phyloP scores from a whole-genome alignment of 2,888 invertebrate species.

The Nesidiocoris tenuis region DNA sequence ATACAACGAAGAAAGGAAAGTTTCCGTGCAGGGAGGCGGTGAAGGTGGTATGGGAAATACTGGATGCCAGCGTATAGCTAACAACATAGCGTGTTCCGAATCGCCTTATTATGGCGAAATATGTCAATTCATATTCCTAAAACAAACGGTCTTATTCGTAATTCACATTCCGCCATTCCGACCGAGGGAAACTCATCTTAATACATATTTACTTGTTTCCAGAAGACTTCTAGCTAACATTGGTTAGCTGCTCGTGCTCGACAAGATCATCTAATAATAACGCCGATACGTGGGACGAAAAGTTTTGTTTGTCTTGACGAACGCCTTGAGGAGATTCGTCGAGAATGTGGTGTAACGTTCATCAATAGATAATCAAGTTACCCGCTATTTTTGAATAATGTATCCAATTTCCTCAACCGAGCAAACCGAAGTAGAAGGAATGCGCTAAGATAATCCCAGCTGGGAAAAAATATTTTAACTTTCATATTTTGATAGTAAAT shows the following conservation, averaged over 20 bases:
- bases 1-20: slow-evolving; percentile 7
- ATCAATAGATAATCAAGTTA: no score
- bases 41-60: background rate
- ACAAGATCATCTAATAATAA: background rate
- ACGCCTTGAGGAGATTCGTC: background rate
- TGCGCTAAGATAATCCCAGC: no score
- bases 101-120: slow-evolving; percentile 24
- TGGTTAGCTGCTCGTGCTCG: background rate
- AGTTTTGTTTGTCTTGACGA: background rate
- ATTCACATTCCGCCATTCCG: slow-evolving; percentile 2
- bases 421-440: no score
- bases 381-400: no score
- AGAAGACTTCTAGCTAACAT: background rate
- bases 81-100: slow-evolving; percentile 13
- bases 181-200: slow-evolving; percentile 4
- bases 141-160: slow-evolving; percentile 8
- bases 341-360: background rate
- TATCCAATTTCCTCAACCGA: no score
- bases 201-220: slow-evolving; percentile 17
- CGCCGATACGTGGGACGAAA: background rate
- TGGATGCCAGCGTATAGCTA: background rate
- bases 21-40: slow-evolving; percentile 2
- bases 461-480: no score
- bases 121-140: slow-evolving; percentile 30
- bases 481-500: no score